phyloP scores from a whole-genome alignment of 2,113 vertebrate species.

The Mionectes macconnelli region DNA sequence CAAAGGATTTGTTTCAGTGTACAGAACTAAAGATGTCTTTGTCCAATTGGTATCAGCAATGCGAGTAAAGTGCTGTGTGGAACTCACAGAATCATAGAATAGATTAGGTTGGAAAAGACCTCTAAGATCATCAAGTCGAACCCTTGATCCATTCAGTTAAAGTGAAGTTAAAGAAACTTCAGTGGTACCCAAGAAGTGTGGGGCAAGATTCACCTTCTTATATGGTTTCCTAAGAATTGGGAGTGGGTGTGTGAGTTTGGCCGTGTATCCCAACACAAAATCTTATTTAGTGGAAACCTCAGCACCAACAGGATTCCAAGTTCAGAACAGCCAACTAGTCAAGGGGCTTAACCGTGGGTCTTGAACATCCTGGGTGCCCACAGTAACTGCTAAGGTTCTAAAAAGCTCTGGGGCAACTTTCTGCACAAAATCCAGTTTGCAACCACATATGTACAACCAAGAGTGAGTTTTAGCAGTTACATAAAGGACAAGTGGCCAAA shows the following conservation, averaged over 20 bases:
- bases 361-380: not conserved
- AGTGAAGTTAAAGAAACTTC: not conserved
- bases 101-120: no score
- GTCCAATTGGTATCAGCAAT: not conserved
- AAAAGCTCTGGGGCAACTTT: not conserved
- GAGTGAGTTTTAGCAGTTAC: not conserved
- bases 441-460: not conserved
- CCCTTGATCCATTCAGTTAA: accelerated
- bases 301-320: not conserved
- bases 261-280: not conserved
- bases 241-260: not conserved
- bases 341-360: not conserved
- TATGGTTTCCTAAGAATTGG: not conserved
- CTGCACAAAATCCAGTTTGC: not conserved
- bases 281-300: not conserved
- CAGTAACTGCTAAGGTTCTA: not conserved
- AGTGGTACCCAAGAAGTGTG: not conserved
- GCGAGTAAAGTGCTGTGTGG: not conserved
- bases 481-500: not conserved
- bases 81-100: no score
- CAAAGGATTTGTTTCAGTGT: not conserved
- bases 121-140: no score
- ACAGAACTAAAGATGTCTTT: not conserved
- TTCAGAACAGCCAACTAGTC: not conserved
- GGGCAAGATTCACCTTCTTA: not conserved